These are phyloP conservation scores for Micrastur ruficollis DNA, from an alignment of 2,797 vertebrate genomes.

Conservation along the genomic window DNA sequence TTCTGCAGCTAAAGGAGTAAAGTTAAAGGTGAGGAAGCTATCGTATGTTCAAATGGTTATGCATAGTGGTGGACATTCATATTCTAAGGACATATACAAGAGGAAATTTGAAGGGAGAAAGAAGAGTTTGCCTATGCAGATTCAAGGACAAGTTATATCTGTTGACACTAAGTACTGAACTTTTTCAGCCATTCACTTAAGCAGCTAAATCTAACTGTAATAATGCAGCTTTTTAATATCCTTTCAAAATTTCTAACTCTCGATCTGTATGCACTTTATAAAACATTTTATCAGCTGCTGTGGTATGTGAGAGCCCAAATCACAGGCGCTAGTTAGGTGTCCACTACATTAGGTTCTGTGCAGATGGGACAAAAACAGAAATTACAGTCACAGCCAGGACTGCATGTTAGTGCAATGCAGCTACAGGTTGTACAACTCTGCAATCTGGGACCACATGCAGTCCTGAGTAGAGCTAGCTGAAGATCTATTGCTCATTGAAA, in stretches of 20 bases:
- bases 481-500: background rate
- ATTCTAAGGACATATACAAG: constrained; percentile 1
- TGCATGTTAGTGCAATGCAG: background rate
- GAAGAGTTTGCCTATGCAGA: background rate
- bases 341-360: background rate
- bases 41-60: background rate
- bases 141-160: constrained; percentile 29
- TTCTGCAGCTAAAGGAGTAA: constrained; percentile 20
- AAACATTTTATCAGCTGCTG: background rate
- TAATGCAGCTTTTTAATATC: background rate
- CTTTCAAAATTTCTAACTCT: background rate
- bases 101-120: background rate
- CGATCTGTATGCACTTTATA: background rate
- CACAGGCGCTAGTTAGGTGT: background rate
- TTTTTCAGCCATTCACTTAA: constrained; percentile 57
- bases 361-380: background rate
- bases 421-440: background rate
- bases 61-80: background rate
- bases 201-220: constrained; percentile 50
- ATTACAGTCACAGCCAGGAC: background rate
- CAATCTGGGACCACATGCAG: background rate
- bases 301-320: background rate
- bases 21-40: constrained; percentile 27
- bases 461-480: background rate
- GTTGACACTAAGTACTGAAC: constrained; percentile 6